Base-by-base conservation (phyloP, 1,140 invertebrate species). In the Euglossa dilemma region DNA sequence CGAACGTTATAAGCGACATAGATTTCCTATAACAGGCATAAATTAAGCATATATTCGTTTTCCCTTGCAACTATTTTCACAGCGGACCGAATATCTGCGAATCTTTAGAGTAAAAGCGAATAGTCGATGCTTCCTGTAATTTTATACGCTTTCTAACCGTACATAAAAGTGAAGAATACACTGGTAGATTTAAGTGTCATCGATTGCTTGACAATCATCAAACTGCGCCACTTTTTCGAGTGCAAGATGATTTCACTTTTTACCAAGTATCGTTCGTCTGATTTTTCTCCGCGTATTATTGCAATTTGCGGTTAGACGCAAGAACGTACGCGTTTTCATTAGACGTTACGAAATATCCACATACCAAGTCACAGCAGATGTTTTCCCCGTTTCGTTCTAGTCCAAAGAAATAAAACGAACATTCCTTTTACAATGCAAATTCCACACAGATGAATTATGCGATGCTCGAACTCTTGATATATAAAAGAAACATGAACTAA, bases 81-180 rank as follows among this genome's bases (percentile, higher is more conserved):
- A 59, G 66, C 5, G 28, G 23, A 18, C 12, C 72, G 52, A 66
- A 54, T 52, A 25, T 28, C 76, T 45, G 54, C 45, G 81, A 87
- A 80, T 87, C 77, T 76, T 28, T 43, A 11, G 20, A 56, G 75
- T 74, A 87, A 77, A 70, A 72, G 54, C 79, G 83, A 73, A 73
- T 54, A n/a, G 54, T 80, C 28, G 66, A 76, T 64, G 84, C 71
- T 88, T 88, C 79, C 80, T 86, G 84, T 63, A 88, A 83, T 85
- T 85, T 83, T 84, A 76, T 83, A 87, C 87, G 87, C 87, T 89
- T 89, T 89, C 87, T 88, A 89, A 77, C 63, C 63, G 47, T 64
- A 20, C 70, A 52, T 54, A 75, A 84, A 81, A 74, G 47, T 50
- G 64, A 80, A 66, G 57, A 63, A 45, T 36, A 47, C 12, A 36